Conservation (phyloP, 2,797 vertebrate genomes). For the Myiotriccus ornatus region DNA sequence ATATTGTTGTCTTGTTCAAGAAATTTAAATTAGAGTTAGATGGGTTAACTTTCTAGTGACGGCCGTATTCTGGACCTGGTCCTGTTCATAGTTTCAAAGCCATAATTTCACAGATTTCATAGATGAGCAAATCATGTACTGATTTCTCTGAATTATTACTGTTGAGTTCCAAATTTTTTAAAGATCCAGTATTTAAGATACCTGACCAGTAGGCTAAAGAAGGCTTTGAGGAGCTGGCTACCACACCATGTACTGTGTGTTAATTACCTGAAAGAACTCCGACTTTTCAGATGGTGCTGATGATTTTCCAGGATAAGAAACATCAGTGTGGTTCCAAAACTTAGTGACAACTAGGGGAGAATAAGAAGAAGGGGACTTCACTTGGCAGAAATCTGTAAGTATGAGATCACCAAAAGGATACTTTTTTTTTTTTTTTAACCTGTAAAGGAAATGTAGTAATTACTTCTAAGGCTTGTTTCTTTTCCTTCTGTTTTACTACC, state of each 20-base stretch:
- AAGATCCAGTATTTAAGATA: not conserved
- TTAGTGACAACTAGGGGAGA: rapidly evolving
- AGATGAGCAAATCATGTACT: not conserved
- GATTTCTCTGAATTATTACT: not conserved
- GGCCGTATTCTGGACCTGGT: not conserved
- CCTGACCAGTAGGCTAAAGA: not conserved
- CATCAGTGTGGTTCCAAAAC: not conserved
- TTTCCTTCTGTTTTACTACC: not conserved
- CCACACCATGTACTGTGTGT: not conserved
- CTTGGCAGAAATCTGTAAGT: not conserved
- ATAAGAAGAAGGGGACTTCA: not conserved
- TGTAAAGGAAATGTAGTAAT: not conserved
- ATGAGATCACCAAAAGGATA: not conserved
- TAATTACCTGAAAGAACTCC: not conserved
- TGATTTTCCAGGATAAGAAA: not conserved
- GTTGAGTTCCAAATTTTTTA: not conserved
- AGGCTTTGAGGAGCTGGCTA: not conserved
- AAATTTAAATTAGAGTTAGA: not conserved
- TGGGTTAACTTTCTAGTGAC: not conserved
- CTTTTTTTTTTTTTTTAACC: not conserved
- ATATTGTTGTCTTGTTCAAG: not conserved
- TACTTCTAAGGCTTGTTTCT: not conserved
- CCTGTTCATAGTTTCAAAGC: not conserved
- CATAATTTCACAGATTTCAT: not conserved
- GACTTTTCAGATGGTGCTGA: not conserved